phyloP scores from a whole-genome alignment of 2,888 invertebrate genomes.

The Volucella zonaria region DNA sequence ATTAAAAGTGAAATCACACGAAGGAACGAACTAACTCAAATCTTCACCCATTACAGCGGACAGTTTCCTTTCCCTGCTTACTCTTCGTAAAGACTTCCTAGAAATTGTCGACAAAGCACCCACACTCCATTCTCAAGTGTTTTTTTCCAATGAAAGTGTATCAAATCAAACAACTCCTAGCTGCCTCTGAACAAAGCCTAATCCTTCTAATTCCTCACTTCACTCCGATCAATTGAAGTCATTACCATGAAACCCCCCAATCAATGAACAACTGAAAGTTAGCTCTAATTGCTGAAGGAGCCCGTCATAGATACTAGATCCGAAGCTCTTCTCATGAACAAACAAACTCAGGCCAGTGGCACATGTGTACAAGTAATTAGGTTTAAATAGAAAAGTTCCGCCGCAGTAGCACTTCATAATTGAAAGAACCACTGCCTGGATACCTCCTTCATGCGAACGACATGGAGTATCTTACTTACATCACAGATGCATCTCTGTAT shows the following conservation, averaged over 20 bases:
- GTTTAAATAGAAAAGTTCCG: conserved; percentile 51
- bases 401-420: conserved; percentile 61
- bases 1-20: no score
- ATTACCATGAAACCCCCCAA: conserved; percentile 42
- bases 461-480: conserved; percentile 1
- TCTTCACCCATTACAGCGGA: no score
- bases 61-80: no score
- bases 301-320: background rate
- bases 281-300: conserved; percentile 54
- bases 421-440: conserved; percentile 21
- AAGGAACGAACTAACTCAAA: no score
- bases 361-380: conserved; percentile 23
- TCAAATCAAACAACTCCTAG: no score
- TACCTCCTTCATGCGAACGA: background rate
- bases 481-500: conserved; percentile 35
- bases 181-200: conserved; percentile 13
- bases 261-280: conserved; percentile 35
- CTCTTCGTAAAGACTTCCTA: no score
- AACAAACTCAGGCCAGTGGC: conserved; percentile 26
- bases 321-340: conserved; percentile 26
- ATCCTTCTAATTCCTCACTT: conserved; percentile 36
- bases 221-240: conserved; percentile 27
- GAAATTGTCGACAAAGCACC: no score
- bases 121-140: no score
- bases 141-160: no score